phyloP scores from a whole-genome alignment of 2,113 vertebrate species.

The Phaetusa simplex region DNA sequence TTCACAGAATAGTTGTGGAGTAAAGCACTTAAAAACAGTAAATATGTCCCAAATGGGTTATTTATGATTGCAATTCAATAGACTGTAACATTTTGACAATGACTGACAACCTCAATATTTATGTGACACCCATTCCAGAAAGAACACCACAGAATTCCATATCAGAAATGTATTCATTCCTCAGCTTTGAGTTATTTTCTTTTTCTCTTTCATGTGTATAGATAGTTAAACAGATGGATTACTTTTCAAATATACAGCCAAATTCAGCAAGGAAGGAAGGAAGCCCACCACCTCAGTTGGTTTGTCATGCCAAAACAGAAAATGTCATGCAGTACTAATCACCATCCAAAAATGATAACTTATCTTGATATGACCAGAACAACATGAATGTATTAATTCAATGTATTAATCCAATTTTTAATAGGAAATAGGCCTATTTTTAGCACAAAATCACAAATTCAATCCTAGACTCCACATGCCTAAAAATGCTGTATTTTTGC shows the following conservation, averaged over 20 bases:
- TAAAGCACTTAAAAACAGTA: neutral
- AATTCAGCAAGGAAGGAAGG: neutral
- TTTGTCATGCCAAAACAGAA: neutral
- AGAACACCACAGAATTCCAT: neutral
- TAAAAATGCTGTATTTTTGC: neutral
- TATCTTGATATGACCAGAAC: neutral
- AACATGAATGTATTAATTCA: neutral
- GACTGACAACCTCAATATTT: neutral
- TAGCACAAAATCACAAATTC: neutral
- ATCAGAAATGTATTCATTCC: neutral
- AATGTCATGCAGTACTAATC: neutral
- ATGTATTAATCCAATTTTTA: neutral
- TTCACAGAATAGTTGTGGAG: neutral
- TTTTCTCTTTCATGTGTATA: neutral
- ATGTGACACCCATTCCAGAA: neutral
- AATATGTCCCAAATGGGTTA: neutral
- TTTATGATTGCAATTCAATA: neutral
- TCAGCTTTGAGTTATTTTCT: neutral
- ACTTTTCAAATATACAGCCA: neutral
- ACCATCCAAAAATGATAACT: neutral
- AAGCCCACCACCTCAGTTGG: rapidly evolving
- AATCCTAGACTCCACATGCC: neutral
- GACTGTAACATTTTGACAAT: neutral
- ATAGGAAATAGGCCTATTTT: neutral
- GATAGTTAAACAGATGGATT: neutral